A percentile compares a stretch with the other conserved stretches of the same genome.
Conservation (phyloP, 2,113 vertebrate genomes). For the Rhinopithecus roxellana region DNA sequence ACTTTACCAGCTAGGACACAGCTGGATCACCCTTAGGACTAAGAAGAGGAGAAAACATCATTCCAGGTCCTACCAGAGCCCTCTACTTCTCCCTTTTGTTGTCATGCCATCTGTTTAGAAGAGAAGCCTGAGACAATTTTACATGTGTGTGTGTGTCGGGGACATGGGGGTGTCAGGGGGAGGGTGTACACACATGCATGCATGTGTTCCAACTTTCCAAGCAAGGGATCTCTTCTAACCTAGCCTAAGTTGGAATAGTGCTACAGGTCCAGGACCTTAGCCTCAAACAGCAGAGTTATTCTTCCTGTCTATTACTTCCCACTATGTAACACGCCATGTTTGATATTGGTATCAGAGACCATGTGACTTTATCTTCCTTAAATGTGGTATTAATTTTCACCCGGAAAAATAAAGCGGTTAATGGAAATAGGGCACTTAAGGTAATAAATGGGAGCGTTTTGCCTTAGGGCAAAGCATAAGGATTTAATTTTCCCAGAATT, state of each 20-base stretch:
- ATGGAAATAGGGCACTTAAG: slow-evolving; percentile 81
- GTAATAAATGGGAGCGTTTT: slow-evolving; percentile 74
- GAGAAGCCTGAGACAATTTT: not conserved
- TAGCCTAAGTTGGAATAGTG: slow-evolving; percentile 18
- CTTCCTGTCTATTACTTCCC: slow-evolving; percentile 48
- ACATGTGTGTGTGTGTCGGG: too few species aligned
- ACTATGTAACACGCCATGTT: slow-evolving; percentile 64
- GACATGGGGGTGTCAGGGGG: too few species aligned
- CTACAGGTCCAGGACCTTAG: not conserved
- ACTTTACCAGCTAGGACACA: not conserved
- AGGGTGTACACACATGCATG: too few species aligned
- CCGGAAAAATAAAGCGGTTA: slow-evolving; percentile 56
- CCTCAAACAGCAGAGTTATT: not conserved
- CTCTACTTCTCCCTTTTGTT: slow-evolving; percentile 25
- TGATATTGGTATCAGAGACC: slow-evolving; percentile 73
- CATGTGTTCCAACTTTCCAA: not conserved
- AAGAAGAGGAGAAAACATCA: not conserved
- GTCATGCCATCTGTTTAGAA: slow-evolving; percentile 6
- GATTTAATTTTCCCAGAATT: slow-evolving; percentile 78
- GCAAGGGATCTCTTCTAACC: not conserved
- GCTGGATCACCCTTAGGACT: not conserved
- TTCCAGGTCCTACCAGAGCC: not conserved
- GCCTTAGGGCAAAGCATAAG: slow-evolving; percentile 73
- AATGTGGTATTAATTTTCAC: slow-evolving; percentile 81
- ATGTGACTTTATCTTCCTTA: slow-evolving; percentile 79